Conservation (phyloP, 2,113 vertebrate species). For the Coregonus clupeaformis region DNA sequence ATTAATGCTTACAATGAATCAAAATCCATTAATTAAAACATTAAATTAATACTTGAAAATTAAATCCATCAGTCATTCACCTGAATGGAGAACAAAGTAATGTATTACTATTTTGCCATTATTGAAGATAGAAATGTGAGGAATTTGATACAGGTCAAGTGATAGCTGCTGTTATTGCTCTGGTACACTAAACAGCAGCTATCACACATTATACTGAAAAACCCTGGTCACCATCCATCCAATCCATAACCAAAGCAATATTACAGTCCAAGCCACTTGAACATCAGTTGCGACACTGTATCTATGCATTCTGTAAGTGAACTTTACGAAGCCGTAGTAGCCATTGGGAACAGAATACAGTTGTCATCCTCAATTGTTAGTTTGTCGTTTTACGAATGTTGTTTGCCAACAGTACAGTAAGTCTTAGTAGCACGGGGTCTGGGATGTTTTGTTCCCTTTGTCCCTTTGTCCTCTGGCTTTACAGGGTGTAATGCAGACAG, state of each 20-base stretch:
- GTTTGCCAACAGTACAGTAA: background rate
- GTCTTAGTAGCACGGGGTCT: background rate
- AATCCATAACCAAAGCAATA: background rate
- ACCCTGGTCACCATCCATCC: background rate
- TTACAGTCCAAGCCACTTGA: background rate
- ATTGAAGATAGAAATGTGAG: background rate
- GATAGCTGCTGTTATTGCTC: background rate
- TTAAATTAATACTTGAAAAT: constrained; percentile 58
- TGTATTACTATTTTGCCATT: no score
- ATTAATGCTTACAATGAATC: constrained; percentile 61
- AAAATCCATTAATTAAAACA: constrained; percentile 62
- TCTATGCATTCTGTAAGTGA: no score
- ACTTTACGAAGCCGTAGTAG: background rate
- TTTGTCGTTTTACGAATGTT: background rate
- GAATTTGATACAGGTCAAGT: background rate
- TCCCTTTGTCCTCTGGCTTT: background rate
- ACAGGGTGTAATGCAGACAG: constrained; percentile 26
- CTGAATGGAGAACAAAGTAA: constrained; percentile 6
- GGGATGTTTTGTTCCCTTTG: background rate
- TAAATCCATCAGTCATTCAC: constrained; percentile 52
- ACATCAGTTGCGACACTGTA: background rate
- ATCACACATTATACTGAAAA: background rate
- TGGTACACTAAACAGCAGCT: background rate
- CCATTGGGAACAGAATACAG: background rate
- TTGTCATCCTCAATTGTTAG: background rate